Conservation (phyloP, 2,113 vertebrate genomes). For the Chamaetylas fuelleborni region DNA sequence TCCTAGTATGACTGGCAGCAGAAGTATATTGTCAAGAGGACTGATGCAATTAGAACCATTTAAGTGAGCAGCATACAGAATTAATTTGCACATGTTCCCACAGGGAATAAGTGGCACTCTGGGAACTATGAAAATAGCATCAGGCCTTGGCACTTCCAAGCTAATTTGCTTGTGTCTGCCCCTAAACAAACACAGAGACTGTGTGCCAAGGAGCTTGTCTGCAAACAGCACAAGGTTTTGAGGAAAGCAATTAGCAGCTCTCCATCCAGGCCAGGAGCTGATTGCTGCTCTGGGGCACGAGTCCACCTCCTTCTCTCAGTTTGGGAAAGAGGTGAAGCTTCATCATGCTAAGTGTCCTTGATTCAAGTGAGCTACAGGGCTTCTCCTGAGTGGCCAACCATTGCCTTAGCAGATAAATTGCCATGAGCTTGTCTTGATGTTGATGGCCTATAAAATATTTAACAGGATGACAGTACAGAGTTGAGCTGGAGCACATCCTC, state of each 20-base stretch:
- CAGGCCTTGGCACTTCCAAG: neutral
- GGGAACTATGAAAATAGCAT: constrained; percentile 21
- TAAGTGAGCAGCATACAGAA: constrained; percentile 54
- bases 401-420: neutral
- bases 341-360: neutral
- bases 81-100: constrained; percentile 60
- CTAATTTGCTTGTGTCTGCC: constrained; percentile 43
- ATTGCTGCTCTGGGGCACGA: neutral
- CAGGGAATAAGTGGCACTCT: constrained; percentile 31
- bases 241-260: constrained; percentile 50
- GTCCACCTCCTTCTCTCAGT: neutral
- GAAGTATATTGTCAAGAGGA: neutral
- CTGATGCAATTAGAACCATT: constrained; percentile 42
- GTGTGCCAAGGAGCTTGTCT: constrained; percentile 33
- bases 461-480: neutral
- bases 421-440: neutral
- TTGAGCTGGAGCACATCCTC: neutral
- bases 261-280: neutral
- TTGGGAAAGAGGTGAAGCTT: neutral
- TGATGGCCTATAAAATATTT: neutral
- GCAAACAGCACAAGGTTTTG: constrained; percentile 31
- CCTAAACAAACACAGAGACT: constrained; percentile 27
- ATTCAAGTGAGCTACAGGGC: neutral
- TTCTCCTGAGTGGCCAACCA: neutral
- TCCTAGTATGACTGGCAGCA: neutral